Percentiles rank a stretch among this genome's conserved stretches.
phyloP scores from a whole-genome alignment of 92 coral and sea anemone genomes.

The Bergia puertoricense region DNA sequence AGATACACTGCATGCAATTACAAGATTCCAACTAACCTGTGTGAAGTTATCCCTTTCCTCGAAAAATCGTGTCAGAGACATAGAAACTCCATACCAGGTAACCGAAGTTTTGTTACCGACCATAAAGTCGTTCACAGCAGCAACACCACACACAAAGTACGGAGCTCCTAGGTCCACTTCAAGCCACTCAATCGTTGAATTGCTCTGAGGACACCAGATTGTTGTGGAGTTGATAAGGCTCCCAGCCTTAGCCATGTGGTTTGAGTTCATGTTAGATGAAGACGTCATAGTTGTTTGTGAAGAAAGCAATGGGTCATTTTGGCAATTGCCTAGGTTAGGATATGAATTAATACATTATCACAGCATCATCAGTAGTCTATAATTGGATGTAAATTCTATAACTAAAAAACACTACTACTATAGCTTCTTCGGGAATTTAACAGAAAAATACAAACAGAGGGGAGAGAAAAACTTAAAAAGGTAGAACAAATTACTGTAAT shows the following conservation, averaged over 20 bases:
- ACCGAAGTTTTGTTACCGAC: neutral
- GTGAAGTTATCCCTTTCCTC: neutral
- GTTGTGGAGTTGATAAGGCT: neutral
- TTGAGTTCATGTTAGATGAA: slow-evolving; percentile 10
- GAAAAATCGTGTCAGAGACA: neutral
- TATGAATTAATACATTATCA: neutral
- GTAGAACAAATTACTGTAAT: no score
- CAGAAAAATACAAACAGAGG: no score
- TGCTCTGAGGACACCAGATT: slow-evolving; percentile 14
- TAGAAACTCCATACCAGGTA: slow-evolving; percentile 26
- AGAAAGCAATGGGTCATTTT: neutral
- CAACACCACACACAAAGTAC: slow-evolving; percentile 2
- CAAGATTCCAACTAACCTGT: neutral
- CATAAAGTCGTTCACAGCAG: neutral
- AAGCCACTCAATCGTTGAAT: slow-evolving; percentile 6
- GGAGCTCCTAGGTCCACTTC: slow-evolving; percentile 29
- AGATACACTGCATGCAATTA: neutral
- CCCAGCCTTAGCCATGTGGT: neutral
- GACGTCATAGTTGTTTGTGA: neutral
- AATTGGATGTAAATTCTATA: neutral
- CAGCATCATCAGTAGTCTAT: neutral
- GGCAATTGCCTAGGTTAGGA: slow-evolving; percentile 8
- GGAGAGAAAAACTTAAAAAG: no score
- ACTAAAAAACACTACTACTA: neutral
- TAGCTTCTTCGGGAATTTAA: no score